These are phyloP conservation scores for Sciurus carolinensis DNA, from an alignment of 2,797 vertebrate species.

Conservation along the genomic window DNA sequence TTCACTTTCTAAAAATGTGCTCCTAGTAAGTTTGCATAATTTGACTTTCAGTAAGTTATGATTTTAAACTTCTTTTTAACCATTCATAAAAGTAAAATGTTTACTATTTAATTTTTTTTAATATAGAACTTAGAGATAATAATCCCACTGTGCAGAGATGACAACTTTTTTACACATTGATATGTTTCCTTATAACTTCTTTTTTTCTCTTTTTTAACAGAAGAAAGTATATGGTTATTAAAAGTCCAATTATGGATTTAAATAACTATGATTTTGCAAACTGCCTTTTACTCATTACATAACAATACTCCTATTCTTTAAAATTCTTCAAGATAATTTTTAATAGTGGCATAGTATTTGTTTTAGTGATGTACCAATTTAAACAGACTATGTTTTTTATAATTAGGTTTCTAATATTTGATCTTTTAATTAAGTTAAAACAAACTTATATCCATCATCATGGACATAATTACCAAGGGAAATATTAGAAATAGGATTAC, in stretches of 20 bases:
- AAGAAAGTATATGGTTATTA: conserved; percentile 1
- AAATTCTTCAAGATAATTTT: conserved; percentile 54
- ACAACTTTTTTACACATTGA: not conserved
- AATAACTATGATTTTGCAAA: not conserved
- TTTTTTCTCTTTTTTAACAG: not conserved
- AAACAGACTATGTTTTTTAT: not conserved
- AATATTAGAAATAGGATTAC: not conserved
- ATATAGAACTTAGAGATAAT: not conserved
- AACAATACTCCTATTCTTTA: conserved; percentile 39
- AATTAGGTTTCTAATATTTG: conserved; percentile 17
- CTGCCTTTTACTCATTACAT: conserved; percentile 53
- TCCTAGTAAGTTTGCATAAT: conserved; percentile 38
- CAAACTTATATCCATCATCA: not conserved
- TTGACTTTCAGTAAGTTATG: conserved; percentile 39
- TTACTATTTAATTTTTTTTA: not conserved
- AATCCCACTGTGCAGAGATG: not conserved
- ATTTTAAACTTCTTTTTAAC: conserved; percentile 43
- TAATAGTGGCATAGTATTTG: not conserved
- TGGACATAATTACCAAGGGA: conserved; percentile 5
- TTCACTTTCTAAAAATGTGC: conserved; percentile 52
- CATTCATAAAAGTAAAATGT: conserved; percentile 36
- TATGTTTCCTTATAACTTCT: not conserved
- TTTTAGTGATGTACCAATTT: conserved; percentile 33
- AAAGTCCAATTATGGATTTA: conserved; percentile 39
- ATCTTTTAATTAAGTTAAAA: conserved; percentile 46